phyloP scores from a whole-genome alignment of 2,113 vertebrate species.

The Archocentrus centrarchus region DNA sequence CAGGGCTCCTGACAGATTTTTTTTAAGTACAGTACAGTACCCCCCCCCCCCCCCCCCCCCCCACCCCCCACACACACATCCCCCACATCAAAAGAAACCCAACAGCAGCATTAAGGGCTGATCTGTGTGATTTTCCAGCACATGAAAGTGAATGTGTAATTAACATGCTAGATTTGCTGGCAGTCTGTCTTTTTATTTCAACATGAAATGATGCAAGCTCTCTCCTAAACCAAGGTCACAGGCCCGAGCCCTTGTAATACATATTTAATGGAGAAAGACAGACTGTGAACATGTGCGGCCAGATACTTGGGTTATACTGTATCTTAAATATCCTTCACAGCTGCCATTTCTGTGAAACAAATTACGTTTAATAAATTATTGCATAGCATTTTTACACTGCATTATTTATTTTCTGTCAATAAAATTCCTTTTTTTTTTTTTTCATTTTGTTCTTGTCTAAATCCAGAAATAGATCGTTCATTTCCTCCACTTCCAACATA shows the following conservation, averaged over 20 bases:
- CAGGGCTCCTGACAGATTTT: slow-evolving; percentile 44
- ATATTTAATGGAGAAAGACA: slow-evolving; percentile 89
- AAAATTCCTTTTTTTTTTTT: not conserved
- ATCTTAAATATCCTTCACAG: slow-evolving; percentile 35
- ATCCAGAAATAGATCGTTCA: slow-evolving; percentile 30
- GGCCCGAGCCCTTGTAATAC: slow-evolving; percentile 72
- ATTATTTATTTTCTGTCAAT: slow-evolving; percentile 58
- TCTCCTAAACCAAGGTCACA: slow-evolving; percentile 91
- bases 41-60: not conserved
- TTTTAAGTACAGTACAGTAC: slow-evolving; percentile 32
- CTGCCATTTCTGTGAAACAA: slow-evolving; percentile 18
- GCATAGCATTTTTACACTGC: slow-evolving; percentile 18
- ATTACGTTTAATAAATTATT: slow-evolving; percentile 29
- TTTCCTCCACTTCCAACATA: slow-evolving; percentile 42
- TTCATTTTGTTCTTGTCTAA: not conserved
- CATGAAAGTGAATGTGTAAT: slow-evolving; percentile 97
- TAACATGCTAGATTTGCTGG: slow-evolving; percentile 92
- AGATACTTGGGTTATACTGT: slow-evolving; percentile 73
- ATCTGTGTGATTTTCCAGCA: slow-evolving; percentile 47
- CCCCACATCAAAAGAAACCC: slow-evolving; percentile 46
- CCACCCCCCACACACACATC: not conserved
- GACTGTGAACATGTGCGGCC: slow-evolving; percentile 60
- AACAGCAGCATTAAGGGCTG: slow-evolving; percentile 44
- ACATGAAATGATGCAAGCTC: slow-evolving; percentile 91
- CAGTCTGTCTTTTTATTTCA: slow-evolving; percentile 92